phyloP scores from a whole-genome alignment of 2,113 vertebrate genomes.

The zebrafish (Danio rerio) region DNA sequence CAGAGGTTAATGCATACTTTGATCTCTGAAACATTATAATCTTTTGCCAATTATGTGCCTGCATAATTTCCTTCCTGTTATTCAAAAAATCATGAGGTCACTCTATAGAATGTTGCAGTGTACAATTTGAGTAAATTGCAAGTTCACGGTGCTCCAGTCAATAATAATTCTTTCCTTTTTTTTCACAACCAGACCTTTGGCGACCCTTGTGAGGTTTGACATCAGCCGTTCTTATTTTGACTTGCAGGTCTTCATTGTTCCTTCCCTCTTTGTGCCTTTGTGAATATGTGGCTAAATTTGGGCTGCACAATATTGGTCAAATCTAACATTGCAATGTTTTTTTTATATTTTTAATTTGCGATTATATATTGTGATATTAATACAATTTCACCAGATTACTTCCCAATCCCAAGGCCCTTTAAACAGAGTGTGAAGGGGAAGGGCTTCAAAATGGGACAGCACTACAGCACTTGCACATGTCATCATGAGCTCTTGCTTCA shows the following conservation, averaged over 20 bases:
- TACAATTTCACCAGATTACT: too few relatives aligned
- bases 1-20: slow-evolving; percentile 2
- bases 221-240: neutral
- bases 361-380: too few relatives aligned
- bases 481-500: too few relatives aligned
- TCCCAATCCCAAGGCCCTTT: too few relatives aligned
- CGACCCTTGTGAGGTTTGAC: neutral
- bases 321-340: too few relatives aligned
- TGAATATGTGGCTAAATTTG: neutral
- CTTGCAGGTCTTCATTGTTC: neutral
- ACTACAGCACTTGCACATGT: too few relatives aligned
- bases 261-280: neutral
- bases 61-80: neutral
- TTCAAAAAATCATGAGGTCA: neutral
- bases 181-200: too few relatives aligned
- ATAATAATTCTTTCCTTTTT: neutral
- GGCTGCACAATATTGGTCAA: too few relatives aligned
- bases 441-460: too few relatives aligned
- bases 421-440: too few relatives aligned
- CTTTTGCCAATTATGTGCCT: slow-evolving; percentile 21
- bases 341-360: too few relatives aligned
- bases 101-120: neutral
- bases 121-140: neutral
- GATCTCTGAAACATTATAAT: slow-evolving; percentile 22
- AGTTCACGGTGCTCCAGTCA: neutral